These are phyloP conservation scores for Pogonognathellus flavescens DNA, from an alignment of 1,140 invertebrate genomes.

Conservation along the genomic window DNA sequence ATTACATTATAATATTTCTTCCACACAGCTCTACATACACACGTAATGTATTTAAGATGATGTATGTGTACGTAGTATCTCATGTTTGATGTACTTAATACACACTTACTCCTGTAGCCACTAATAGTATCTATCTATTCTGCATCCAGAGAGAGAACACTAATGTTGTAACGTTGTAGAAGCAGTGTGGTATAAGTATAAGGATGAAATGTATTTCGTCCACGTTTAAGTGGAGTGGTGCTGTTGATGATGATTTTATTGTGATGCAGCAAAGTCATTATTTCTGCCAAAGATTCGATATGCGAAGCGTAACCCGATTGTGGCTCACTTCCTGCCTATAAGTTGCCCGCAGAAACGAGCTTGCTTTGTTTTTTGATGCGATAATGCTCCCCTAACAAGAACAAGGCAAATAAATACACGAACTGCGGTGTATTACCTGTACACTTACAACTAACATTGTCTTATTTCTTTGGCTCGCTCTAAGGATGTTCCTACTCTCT, in stretches of 20 bases:
- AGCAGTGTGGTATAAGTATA: background rate
- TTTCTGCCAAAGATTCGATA: slow-evolving; percentile 58
- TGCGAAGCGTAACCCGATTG: slow-evolving; percentile 57
- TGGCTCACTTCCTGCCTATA: slow-evolving; percentile 54
- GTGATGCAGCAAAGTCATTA: slow-evolving; percentile 55
- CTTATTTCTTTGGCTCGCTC: too few species aligned
- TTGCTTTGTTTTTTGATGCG: slow-evolving; percentile 34
- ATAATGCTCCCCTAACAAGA: slow-evolving; percentile 28
- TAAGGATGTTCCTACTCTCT: too few species aligned
- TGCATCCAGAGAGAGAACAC: background rate
- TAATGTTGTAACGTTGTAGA: background rate
- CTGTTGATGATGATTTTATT: slow-evolving; percentile 37
- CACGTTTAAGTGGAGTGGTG: slow-evolving; percentile 23
- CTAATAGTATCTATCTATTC: too few species aligned
- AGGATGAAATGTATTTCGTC: background rate
- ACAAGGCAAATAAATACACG: slow-evolving; percentile 7
- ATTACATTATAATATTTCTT: background rate
- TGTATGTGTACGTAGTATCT: too few species aligned
- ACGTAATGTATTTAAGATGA: background rate
- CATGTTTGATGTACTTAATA: too few species aligned
- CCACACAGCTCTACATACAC: too few species aligned
- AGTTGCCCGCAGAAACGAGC: slow-evolving; percentile 29
- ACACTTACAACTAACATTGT: too few species aligned
- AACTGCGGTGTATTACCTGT: background rate
- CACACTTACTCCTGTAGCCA: too few species aligned